These are phyloP conservation scores for Sternarchorhynchus goeldii DNA, from an alignment of 2,797 vertebrate species.

Conservation along the genomic window DNA sequence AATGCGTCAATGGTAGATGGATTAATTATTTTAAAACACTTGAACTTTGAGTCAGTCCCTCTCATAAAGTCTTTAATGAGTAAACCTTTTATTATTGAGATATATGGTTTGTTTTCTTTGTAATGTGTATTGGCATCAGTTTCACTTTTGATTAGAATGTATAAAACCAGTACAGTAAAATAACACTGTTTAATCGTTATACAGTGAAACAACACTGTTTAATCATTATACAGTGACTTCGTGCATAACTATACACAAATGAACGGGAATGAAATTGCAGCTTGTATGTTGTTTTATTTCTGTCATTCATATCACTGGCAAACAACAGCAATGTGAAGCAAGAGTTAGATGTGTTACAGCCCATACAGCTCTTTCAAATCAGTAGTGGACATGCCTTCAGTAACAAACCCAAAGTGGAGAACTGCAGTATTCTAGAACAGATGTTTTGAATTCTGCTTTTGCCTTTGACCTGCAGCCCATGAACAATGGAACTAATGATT, in stretches of 20 bases:
- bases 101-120: constrained; percentile 22
- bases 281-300: neutral
- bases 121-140: constrained; percentile 21
- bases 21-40: constrained; percentile 8
- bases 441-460: neutral
- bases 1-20: neutral
- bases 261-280: neutral
- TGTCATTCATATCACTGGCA: neutral
- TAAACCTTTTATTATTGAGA: constrained; percentile 25
- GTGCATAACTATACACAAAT: constrained; percentile 24
- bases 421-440: constrained; percentile 6
- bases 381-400: neutral
- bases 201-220: constrained; percentile 33
- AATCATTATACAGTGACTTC: constrained; percentile 1
- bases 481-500: constrained; percentile 19
- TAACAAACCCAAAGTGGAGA: neutral
- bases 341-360: neutral
- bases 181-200: constrained; percentile 21
- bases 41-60: neutral
- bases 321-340: constrained; percentile 14
- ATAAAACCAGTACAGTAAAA: constrained; percentile 31
- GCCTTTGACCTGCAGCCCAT: constrained; percentile 15
- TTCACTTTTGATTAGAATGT: constrained; percentile 28
- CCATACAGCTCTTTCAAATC: neutral
- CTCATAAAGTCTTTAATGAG: constrained; percentile 21